Evolutionary conservation across 2,888 invertebrate species (phyloP), one percentile per base, ranked within the genome.

Genomic region (Scaptomyza caliginosa): DNA sequence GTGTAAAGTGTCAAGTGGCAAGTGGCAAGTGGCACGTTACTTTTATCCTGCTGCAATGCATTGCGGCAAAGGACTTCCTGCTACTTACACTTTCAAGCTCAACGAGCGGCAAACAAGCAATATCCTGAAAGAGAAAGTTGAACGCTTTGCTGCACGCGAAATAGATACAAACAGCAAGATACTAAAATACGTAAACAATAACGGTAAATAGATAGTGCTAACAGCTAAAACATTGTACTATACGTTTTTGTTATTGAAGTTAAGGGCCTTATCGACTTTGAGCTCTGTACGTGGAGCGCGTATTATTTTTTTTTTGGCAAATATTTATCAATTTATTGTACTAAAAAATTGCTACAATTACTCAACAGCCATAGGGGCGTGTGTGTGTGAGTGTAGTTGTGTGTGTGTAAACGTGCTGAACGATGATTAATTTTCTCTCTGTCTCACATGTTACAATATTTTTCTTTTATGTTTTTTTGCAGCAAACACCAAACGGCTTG

Each of bases 321-420:
- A 80, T 83, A 85, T 80, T 83, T 83, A 83, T 85, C 82, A 76
- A 83, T 85, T 73, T 82, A 80, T 77, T 77, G 59, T 65, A 54
- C 74, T 74, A 72, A 85, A 82, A 84, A 82, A 82, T 77, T 70
- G 77, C 67, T 58, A 65, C 72, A 82, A 84, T 84, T 79, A 79
- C 50, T 48, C 30, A 32, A 32, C 32, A 28, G 13, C 26, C 46
- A 45, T 23, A 24, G 16, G 21, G 32, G 26, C 34, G 38, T 50
- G 17, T 36, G 48, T 26, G 24, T 58, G 51, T 45, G 49, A 24
- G 30, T 55, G 36, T 40, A 6, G 30, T 40, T 21, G 36, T 48
- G 38, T 49, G 16, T 28, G 46, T 32, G 56, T 66, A 71, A 81
- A 81, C 77, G 69, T 81, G 76, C 77, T 74, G 60, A 74, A 81